Percentiles rank a stretch among this genome's conserved stretches.
These are phyloP conservation scores for Hydrolagus affinis DNA, from an alignment of 2,113 vertebrate species.

Conservation along the genomic window DNA sequence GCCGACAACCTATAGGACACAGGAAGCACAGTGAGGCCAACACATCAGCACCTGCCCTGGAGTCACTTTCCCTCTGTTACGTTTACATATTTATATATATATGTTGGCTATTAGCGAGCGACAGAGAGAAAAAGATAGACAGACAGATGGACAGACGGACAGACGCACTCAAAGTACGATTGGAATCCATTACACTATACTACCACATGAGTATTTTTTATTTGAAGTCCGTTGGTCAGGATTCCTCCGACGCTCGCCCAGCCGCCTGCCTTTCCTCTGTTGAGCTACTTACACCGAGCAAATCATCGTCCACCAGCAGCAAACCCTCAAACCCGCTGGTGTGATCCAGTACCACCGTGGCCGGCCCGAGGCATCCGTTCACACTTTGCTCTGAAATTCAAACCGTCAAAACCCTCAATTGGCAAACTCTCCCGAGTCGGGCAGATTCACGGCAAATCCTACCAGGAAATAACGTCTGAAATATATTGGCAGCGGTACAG, in stretches of 20 bases:
- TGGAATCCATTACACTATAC: background rate
- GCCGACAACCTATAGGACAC: constrained; percentile 72
- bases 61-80: background rate
- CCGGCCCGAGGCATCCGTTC: constrained; percentile 82
- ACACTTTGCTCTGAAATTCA: constrained; percentile 54
- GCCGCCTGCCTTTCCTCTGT: background rate
- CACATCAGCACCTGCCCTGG: background rate
- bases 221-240: no score
- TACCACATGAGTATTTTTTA: background rate
- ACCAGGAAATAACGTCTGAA: background rate
- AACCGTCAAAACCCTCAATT: constrained; percentile 14
- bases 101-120: background rate
- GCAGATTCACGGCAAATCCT: background rate
- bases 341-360: constrained; percentile 86
- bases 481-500: no score
- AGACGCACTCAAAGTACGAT: no score
- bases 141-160: background rate
- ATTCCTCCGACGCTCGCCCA: background rate
- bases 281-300: constrained; percentile 77
- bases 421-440: background rate
- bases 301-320: constrained; percentile 89
- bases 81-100: no score
- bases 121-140: background rate
- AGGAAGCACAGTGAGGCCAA: constrained; percentile 23
- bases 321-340: constrained; percentile 91